Percentiles rank a stretch among this genome's conserved stretches.
Conservation (phyloP, 2,113 vertebrate species). For the Rhinoderma darwinii region DNA sequence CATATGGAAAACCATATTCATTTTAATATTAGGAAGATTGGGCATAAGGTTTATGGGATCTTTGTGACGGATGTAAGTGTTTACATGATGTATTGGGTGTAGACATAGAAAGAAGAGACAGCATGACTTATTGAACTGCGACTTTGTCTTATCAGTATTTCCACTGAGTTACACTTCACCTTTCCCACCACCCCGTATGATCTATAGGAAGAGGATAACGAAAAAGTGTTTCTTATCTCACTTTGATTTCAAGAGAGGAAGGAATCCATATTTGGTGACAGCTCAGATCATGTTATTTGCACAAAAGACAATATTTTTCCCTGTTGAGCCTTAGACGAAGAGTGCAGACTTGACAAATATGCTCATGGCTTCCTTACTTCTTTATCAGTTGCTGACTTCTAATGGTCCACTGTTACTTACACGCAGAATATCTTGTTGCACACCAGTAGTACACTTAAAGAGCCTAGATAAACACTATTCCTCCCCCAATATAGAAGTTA, state of each 20-base stretch:
- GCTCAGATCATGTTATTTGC: slow-evolving; percentile 52
- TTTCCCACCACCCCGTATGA: slow-evolving; percentile 66
- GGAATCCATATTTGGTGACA: slow-evolving; percentile 66
- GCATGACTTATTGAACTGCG: slow-evolving; percentile 58
- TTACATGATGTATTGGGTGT: slow-evolving; percentile 69
- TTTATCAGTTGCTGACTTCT: not conserved
- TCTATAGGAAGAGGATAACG: slow-evolving; percentile 67
- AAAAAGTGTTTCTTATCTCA: slow-evolving; percentile 74
- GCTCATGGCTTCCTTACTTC: slow-evolving; percentile 16
- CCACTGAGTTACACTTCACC: slow-evolving; percentile 65
- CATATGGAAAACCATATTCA: slow-evolving; percentile 46
- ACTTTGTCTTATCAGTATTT: slow-evolving; percentile 61
- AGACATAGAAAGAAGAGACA: slow-evolving; percentile 63
- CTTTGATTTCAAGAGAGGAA: slow-evolving; percentile 74
- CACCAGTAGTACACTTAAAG: not conserved
- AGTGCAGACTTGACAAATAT: slow-evolving; percentile 19
- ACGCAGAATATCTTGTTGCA: not conserved
- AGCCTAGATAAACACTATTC: not conserved
- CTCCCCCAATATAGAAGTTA: not conserved
- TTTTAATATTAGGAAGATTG: slow-evolving; percentile 42
- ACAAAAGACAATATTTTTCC: slow-evolving; percentile 30
- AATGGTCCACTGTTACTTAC: not conserved
- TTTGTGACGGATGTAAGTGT: slow-evolving; percentile 39
- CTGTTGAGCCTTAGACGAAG: not conserved
- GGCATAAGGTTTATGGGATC: not conserved